Percentiles rank a stretch among this genome's conserved stretches.
These are phyloP conservation scores for Cydia strobilella DNA, from an alignment of 1,140 invertebrate genomes.

Conservation along the genomic window DNA sequence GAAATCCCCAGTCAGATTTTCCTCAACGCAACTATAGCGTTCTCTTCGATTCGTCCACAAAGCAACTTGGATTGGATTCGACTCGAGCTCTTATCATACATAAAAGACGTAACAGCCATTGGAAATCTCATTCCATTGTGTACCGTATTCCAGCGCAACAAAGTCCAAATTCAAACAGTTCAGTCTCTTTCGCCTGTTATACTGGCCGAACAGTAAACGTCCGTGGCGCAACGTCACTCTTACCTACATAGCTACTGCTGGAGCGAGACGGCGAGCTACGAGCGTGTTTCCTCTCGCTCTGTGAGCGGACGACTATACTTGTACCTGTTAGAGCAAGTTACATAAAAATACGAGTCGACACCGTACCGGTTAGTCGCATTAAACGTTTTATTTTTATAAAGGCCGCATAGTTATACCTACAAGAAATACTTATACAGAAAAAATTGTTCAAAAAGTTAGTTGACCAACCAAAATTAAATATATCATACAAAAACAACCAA, in stretches of 20 bases:
- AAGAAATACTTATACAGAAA: background rate
- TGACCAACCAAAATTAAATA: too few species aligned
- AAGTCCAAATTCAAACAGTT: too few species aligned
- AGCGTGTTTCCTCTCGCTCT: background rate
- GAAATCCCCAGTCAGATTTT: constrained; percentile 40
- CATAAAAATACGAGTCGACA: constrained; percentile 67
- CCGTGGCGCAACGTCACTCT: constrained; percentile 48
- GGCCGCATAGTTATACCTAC: background rate
- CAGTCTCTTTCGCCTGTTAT: too few species aligned
- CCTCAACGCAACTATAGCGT: constrained; percentile 43
- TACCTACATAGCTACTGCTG: constrained; percentile 6
- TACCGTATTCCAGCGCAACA: too few species aligned
- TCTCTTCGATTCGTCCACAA: constrained; percentile 13
- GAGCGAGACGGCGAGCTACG: constrained; percentile 12
- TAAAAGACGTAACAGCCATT: too few species aligned
- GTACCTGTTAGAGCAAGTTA: constrained; percentile 52
- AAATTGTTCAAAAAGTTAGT: background rate
- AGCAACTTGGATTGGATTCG: constrained; percentile 33
- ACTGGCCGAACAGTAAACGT: constrained; percentile 34
- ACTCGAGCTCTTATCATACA: background rate
- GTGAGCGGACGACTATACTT: constrained; percentile 20
- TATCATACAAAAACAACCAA: too few species aligned
- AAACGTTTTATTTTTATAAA: constrained; percentile 12
- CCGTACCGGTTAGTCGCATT: constrained; percentile 43
- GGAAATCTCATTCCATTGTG: too few species aligned